Evolutionary conservation across 2,797 vertebrate genomes (phyloP).

Genomic region (Phataginus tricuspis): DNA sequence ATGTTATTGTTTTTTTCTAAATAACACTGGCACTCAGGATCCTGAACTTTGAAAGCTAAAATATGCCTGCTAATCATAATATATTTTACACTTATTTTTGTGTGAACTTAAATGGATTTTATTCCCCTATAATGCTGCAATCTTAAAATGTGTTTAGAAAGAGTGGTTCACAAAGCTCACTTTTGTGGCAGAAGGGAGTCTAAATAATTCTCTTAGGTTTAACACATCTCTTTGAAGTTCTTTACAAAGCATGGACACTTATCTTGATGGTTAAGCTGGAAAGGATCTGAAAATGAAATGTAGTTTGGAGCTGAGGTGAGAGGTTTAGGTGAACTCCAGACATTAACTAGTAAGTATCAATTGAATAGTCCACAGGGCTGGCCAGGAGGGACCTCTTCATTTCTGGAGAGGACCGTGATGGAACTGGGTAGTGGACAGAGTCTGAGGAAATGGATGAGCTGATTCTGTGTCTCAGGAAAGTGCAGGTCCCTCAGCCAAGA

Average conservation of each 20-base stretch:
- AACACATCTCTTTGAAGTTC: background rate
- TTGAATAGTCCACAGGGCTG: background rate
- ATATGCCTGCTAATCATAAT: background rate
- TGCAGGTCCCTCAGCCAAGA: background rate
- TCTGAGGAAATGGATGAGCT: background rate
- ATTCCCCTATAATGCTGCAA: background rate
- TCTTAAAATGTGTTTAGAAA: slow-evolving; percentile 6
- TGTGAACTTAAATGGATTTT: slow-evolving; percentile 37
- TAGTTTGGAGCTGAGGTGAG: background rate
- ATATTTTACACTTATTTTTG: background rate
- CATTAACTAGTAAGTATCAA: background rate
- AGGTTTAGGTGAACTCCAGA: background rate
- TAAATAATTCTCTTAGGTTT: slow-evolving; percentile 29
- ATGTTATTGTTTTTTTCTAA: background rate
- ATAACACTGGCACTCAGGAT: background rate
- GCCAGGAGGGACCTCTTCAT: background rate
- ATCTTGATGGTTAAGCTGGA: background rate
- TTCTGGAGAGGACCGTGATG: background rate
- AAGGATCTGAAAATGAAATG: background rate
- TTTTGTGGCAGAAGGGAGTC: slow-evolving; percentile 36
- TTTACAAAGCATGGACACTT: background rate
- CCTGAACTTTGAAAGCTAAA: background rate
- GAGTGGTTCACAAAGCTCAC: background rate
- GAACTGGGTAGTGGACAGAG: background rate
- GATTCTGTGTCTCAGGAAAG: slow-evolving; percentile 11